A percentile compares a stretch with the other conserved stretches of the same genome.
These are phyloP conservation scores for Chaetorhynchus papuensis DNA, from an alignment of 2,113 vertebrate species.

Conservation along the genomic window DNA sequence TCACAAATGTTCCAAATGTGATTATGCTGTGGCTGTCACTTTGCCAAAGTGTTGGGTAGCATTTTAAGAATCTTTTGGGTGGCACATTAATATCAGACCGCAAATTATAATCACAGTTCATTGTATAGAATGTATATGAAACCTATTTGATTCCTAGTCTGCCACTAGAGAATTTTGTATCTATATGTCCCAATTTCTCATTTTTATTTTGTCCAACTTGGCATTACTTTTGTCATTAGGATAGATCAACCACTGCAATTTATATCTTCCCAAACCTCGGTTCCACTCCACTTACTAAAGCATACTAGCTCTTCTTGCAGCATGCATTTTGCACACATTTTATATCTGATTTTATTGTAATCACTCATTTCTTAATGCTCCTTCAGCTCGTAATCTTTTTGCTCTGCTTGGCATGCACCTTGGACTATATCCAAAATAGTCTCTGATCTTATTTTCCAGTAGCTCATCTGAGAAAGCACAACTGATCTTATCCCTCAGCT, in stretches of 20 bases:
- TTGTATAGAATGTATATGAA: not conserved
- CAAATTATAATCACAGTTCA: not conserved
- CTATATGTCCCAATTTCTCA: not conserved
- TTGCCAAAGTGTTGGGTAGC: not conserved
- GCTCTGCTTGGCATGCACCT: not conserved
- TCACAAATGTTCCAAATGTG: not conserved
- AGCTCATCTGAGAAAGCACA: not conserved
- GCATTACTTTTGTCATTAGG: not conserved
- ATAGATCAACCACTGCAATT: not conserved
- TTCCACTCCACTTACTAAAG: not conserved
- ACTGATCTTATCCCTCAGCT: not conserved
- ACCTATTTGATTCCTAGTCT: not conserved
- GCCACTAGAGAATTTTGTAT: not conserved
- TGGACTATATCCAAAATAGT: not conserved
- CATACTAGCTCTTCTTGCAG: not conserved
- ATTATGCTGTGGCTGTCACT: not conserved
- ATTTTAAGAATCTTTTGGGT: not conserved
- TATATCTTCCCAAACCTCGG: not conserved
- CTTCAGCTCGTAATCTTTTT: not conserved
- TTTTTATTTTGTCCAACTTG: not conserved
- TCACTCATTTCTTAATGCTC: slow-evolving; percentile 2
- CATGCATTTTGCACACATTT: not conserved
- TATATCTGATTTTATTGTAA: not conserved
- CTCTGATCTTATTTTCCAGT: not conserved
- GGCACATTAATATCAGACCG: not conserved